These are phyloP conservation scores for Hemichromis elongatus DNA, from an alignment of 2,113 vertebrate species.

Conservation along the genomic window DNA sequence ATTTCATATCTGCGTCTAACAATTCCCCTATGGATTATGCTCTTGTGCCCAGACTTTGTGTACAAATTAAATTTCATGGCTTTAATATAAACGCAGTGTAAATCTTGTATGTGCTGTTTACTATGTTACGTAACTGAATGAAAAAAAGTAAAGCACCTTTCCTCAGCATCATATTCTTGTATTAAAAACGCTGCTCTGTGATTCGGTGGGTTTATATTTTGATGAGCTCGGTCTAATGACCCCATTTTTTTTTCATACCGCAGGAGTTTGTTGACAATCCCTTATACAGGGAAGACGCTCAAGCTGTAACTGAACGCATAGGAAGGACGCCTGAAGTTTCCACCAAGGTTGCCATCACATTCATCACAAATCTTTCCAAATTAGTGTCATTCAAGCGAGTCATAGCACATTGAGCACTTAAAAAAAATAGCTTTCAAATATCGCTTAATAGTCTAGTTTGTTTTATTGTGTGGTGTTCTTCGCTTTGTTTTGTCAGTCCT, in stretches of 20 bases:
- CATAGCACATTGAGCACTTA: not conserved
- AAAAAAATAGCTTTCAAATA: not conserved
- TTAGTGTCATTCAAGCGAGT: not conserved
- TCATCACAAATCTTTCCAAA: not conserved
- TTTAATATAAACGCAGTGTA: not conserved
- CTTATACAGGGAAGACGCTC: constrained; percentile 21
- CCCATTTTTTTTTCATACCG: not conserved
- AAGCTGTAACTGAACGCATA: not conserved
- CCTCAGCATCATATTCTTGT: not conserved
- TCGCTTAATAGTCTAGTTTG: not conserved
- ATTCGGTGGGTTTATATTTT: not conserved
- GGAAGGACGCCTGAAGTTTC: not conserved
- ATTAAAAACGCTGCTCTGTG: not conserved
- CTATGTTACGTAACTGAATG: not conserved
- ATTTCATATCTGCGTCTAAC: not conserved
- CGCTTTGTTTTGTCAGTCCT: not conserved
- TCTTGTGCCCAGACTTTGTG: not conserved
- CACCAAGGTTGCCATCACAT: constrained; percentile 23
- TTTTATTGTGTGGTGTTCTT: not conserved
- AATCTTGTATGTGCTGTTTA: not conserved
- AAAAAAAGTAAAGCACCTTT: not conserved
- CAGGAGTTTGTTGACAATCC: constrained; percentile 50
- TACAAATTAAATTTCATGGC: not conserved
- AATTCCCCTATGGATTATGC: not conserved
- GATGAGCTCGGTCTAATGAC: not conserved